Base-by-base conservation (phyloP, 35 echinoderm and acorn worm species). In the Apostichopus californicus region DNA sequence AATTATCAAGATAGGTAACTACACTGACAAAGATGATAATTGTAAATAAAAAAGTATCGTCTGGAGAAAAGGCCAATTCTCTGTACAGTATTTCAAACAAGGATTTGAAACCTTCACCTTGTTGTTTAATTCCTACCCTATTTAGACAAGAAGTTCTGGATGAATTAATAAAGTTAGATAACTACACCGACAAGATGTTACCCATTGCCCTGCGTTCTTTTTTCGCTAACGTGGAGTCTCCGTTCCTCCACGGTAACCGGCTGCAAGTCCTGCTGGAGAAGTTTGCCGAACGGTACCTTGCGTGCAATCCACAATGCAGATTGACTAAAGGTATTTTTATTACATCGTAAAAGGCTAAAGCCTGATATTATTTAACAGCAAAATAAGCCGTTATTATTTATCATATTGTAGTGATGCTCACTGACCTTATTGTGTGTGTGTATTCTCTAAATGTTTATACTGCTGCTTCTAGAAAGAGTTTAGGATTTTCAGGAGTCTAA, bases 161-260 rank as follows among this genome's bases (percentile, higher is more conserved):
- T 73, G 95, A 93, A 84, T 78, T 99, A 15, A 92, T 99, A 4
- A 90, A 93, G 20, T 81, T 99, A 13, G 95, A 99, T 26, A 92
- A 93, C 93, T 99, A 99, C 78, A 92, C 93, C 22, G 94, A 99
- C 77, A 93, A 99, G 85, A 96, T 99, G 87, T 75, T 99, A 55
- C 95, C 95, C 63, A 96, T 96, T 72, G 97, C 97, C 54, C 92
- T 99, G n/a, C 86, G 97, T 61, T 93, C 86, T 9, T 99, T 99
- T 90, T 99, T 99, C 93, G 96, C 97, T 59, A 96, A 99, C 72
- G 87, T 99, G 52, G 90, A 99, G 28, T 93, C 97, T 13, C 97
- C 95, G 8, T 88, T 89, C 57, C 87, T 93, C 17, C 92, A 94
- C 56, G 89, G 95, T 8, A 73, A 77, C 17, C 79, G 95, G 12